Percentiles rank a stretch among this genome's conserved stretches.
Evolutionary conservation across 2,888 invertebrate genomes (phyloP).

Genomic region (Oxycera nigricornis): DNA sequence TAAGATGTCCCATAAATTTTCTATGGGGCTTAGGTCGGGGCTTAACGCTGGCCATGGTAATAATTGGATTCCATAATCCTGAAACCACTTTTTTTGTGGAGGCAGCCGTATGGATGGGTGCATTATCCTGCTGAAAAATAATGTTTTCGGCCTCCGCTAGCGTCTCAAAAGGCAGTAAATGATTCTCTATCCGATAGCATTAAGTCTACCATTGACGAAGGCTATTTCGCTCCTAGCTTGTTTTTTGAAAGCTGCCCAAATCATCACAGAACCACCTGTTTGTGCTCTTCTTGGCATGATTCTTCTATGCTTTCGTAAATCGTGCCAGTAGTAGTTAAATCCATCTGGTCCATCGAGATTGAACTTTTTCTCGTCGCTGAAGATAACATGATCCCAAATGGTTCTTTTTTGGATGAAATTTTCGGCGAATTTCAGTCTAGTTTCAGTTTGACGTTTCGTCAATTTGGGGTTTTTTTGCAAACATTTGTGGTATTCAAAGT

Average conservation of each 20-base stretch:
- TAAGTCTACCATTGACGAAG: slow-evolving; percentile 10
- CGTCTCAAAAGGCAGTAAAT: slow-evolving; percentile 6
- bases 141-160: neutral
- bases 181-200: neutral
- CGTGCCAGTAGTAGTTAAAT: slow-evolving; percentile 43
- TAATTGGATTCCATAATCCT: neutral
- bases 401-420: too few relatives aligned
- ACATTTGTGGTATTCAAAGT: too few relatives aligned
- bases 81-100: slow-evolving; percentile 14
- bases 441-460: too few relatives aligned
- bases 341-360: slow-evolving; percentile 43
- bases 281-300: slow-evolving; percentile 33
- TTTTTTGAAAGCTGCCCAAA: slow-evolving; percentile 42
- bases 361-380: too few relatives aligned
- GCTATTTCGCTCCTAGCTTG: slow-evolving; percentile 8
- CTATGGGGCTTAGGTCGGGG: slow-evolving; percentile 8
- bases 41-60: neutral
- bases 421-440: too few relatives aligned
- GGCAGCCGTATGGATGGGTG: neutral
- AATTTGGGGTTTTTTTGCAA: too few relatives aligned
- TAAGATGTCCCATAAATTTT: slow-evolving; percentile 14
- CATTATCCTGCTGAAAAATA: slow-evolving; percentile 11
- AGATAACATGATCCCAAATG: too few relatives aligned
- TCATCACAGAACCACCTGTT: slow-evolving; percentile 38
- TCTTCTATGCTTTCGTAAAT: slow-evolving; percentile 34